Conservation (phyloP, 2,888 invertebrate species). For the Oxycera nigricornis region DNA sequence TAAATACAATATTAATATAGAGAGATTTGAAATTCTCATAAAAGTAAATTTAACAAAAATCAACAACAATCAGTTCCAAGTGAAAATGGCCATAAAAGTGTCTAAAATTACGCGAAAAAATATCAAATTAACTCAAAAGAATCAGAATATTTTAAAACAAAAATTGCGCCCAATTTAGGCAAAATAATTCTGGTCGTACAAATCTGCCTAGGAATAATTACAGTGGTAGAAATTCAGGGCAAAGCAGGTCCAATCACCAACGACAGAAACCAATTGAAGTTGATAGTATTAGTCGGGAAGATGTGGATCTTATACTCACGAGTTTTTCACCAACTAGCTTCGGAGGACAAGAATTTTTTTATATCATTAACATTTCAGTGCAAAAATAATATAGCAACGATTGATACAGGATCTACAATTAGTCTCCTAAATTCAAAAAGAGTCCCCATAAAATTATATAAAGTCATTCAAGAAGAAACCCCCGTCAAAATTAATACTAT, state of each 20-base stretch:
- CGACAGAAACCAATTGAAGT: not conserved
- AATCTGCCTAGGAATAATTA: not conserved
- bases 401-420: constrained; percentile 43
- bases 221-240: not conserved
- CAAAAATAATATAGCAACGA: constrained; percentile 14
- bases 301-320: not conserved
- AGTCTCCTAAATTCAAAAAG: constrained; percentile 42
- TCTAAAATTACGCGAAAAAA: not conserved
- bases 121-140: not conserved
- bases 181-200: not conserved
- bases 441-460: constrained; percentile 11
- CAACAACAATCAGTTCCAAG: not conserved
- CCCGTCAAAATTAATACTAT: constrained; percentile 43
- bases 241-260: not conserved
- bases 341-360: constrained; percentile 38
- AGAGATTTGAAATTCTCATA: not conserved
- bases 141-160: constrained; percentile 9
- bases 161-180: not conserved
- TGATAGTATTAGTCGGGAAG: constrained; percentile 9
- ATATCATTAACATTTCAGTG: constrained; percentile 28
- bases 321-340: constrained; percentile 43
- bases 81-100: not conserved
- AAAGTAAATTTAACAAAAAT: constrained; percentile 20
- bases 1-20: not conserved
- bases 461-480: not conserved